Evolutionary conservation across 2,888 invertebrate species (phyloP).

Genomic region (Eurytoma californica): DNA sequence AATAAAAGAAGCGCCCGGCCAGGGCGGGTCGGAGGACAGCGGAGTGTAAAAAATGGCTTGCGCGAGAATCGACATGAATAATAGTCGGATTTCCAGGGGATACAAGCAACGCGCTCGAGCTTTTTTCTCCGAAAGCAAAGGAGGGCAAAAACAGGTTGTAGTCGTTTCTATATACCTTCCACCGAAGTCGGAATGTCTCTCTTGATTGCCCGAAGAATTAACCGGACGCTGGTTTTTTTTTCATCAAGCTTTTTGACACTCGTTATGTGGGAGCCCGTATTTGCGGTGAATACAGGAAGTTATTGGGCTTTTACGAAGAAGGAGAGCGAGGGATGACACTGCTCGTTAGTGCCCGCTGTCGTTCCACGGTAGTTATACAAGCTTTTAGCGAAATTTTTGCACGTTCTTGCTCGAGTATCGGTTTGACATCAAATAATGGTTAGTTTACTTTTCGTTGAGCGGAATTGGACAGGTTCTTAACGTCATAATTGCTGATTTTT

Average conservation of each 20-base stretch:
- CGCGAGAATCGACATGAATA: constrained; percentile 42
- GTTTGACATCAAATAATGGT: not conserved
- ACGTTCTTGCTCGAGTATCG: not conserved
- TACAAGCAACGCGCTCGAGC: not conserved
- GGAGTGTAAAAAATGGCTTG: constrained; percentile 31
- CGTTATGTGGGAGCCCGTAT: constrained; percentile 5
- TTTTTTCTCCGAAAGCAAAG: not conserved
- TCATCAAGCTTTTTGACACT: not conserved
- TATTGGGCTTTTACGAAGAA: constrained; percentile 37
- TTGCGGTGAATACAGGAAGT: constrained; percentile 25
- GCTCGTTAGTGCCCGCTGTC: not conserved
- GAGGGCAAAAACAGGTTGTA: no score
- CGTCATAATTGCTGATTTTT: no score
- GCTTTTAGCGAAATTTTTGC: constrained; percentile 13
- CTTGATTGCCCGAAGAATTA: constrained; percentile 11
- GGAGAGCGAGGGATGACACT: constrained; percentile 12
- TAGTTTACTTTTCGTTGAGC: no score
- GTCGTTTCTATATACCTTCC: not conserved
- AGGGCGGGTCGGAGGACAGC: not conserved
- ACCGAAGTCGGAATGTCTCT: constrained; percentile 13
- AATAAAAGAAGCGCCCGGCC: not conserved
- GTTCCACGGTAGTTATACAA: not conserved
- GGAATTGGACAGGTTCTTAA: no score
- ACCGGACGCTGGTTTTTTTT: not conserved
- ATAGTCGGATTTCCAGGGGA: constrained; percentile 38